Conservation (phyloP, 2,113 vertebrate species). For the Phyllostomus discolor region DNA sequence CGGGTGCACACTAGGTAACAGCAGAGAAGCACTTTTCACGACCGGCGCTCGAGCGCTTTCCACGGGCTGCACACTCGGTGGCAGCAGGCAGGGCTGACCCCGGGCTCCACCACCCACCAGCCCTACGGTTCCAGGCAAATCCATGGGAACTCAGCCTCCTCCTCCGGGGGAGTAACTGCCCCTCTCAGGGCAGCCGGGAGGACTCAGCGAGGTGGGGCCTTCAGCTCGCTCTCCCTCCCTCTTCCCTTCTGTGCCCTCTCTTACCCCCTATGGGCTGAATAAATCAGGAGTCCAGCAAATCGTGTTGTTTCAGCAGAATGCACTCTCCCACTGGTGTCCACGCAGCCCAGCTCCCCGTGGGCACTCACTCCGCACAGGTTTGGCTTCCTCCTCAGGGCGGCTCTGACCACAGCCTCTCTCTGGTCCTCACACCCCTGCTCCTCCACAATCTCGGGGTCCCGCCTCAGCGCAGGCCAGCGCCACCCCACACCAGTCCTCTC, state of each 20-base stretch:
- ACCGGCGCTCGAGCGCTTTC: too few relatives aligned
- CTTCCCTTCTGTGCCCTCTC: not conserved
- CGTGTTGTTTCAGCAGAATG: not conserved
- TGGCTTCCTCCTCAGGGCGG: not conserved
- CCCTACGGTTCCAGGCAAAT: not conserved
- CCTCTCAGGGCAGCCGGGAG: not conserved
- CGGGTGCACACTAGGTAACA: too few relatives aligned
- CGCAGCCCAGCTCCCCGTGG: not conserved
- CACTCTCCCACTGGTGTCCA: not conserved
- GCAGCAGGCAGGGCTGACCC: not conserved
- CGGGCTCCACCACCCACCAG: not conserved
- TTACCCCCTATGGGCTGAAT: not conserved
- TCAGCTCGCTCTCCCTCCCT: not conserved
- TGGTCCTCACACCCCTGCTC: not conserved
- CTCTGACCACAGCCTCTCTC: not conserved
- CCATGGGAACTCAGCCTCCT: not conserved
- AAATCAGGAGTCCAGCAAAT: not conserved
- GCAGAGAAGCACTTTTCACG: too few relatives aligned
- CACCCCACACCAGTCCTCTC: not conserved
- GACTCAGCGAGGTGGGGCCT: not conserved
- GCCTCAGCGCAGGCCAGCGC: not conserved
- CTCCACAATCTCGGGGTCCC: not conserved
- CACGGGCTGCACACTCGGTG: too few relatives aligned
- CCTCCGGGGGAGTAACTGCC: not conserved
- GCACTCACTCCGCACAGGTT: not conserved